Evolutionary conservation across 2,113 vertebrate genomes (phyloP).

Genomic region (Pluvialis apricaria): DNA sequence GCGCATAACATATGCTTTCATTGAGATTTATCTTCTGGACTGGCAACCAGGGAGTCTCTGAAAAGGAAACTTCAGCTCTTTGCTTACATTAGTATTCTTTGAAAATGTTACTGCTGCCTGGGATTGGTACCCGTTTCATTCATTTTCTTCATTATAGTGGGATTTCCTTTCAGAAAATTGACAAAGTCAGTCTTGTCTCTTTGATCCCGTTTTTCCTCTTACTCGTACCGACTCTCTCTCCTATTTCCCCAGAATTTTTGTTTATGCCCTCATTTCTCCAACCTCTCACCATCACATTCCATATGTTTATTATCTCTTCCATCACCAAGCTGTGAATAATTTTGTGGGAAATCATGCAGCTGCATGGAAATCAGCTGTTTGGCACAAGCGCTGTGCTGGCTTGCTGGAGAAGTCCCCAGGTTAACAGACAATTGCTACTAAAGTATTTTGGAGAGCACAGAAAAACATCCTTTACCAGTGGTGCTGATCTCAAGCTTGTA

Average conservation of each 20-base stretch:
- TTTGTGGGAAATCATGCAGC: not conserved
- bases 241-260: not conserved
- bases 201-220: not conserved
- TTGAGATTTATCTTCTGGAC: not conserved
- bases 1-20: not conserved
- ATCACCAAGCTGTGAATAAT: slow-evolving; percentile 23
- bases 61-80: not conserved
- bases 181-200: not conserved
- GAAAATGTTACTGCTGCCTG: not conserved
- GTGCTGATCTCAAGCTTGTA: not conserved
- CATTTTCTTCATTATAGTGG: not conserved
- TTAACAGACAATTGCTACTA: not conserved
- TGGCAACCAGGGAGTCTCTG: not conserved
- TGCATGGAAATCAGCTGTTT: slow-evolving; percentile 46
- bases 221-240: not conserved
- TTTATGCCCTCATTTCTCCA: not conserved
- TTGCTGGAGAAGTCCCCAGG: not conserved
- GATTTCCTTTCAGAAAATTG: not conserved
- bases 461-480: not conserved
- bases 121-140: not conserved
- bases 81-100: not conserved
- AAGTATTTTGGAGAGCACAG: not conserved
- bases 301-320: slow-evolving; percentile 14
- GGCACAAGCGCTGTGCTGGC: not conserved
- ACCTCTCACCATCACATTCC: not conserved